Evolutionary conservation across 64 coral and sea anemone species (phyloP), one percentile per base, ranked within the genome.

Genomic region (Montipora cactus): DNA sequence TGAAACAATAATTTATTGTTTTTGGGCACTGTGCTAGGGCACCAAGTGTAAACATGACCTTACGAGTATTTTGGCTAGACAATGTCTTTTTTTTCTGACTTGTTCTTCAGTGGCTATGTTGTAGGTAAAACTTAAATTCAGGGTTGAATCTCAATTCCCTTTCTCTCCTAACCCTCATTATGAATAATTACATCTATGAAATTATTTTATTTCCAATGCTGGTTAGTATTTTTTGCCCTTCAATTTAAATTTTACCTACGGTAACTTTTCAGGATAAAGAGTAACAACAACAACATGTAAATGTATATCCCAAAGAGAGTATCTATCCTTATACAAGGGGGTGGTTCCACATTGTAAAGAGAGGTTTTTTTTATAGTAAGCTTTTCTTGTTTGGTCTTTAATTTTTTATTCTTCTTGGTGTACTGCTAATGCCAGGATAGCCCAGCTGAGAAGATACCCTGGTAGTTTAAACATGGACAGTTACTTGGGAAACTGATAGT

Each of bases 11-110:
- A 28, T 28, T 28, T 28, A 28, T 66, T 66, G 61, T 66, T 66
- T 13, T 66, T 66, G 61, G 61, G 61, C 61, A 66, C 61, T 66
- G 61, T 66, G 61, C 61, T 66, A 66, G 61, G 61, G 61, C 61
- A 66, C 61, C 61, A 66, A 66, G 61, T 66, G 61, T 66, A 66
- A 66, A 66, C 61, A 66, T 66, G 61, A 66, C 61, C 61, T 66
- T 66, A 66, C 15, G 61, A 18, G 61, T 66, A 11, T 66, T 66
- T 66, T 66, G 61, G 61, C 61, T 66, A 66, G 15, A 66, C 52
- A 55, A 15, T 66, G 61, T 66, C 61, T 66, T 66, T 66, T 66
- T 66, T 66, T 66, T 66, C 61, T 66, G 10, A 66, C 61, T 66
- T 66, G 61, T 66, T 12, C 15, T 66, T 19, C 15, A 66, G 61